Percentiles rank a stretch among this genome's conserved stretches.
phyloP scores from a whole-genome alignment of 2,888 invertebrate species.

The Drosophila rellima region DNA sequence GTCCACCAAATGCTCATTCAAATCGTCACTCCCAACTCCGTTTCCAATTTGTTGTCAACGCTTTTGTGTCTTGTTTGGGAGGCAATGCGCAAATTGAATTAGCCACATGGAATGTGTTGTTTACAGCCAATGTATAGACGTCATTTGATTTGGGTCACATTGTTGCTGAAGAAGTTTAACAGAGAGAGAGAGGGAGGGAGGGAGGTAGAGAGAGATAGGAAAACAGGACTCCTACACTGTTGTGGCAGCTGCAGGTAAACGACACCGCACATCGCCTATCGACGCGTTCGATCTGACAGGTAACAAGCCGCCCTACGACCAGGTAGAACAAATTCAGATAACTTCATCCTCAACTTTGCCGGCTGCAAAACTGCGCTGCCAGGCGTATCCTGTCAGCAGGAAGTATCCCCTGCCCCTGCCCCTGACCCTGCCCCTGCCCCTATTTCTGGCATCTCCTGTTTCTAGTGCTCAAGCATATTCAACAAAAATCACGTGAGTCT shows the following conservation, averaged over 20 bases:
- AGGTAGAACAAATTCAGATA: slow-evolving; percentile 43
- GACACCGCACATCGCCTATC: slow-evolving; percentile 67
- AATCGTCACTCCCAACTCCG: slow-evolving; percentile 33
- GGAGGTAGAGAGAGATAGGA: not conserved
- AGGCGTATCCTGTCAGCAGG: slow-evolving; percentile 57
- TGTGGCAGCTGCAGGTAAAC: slow-evolving; percentile 67
- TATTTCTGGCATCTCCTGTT: slow-evolving; percentile 14
- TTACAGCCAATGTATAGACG: slow-evolving; percentile 14
- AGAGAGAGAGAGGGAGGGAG: not conserved
- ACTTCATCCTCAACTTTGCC: slow-evolving; percentile 47
- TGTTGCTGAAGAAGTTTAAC: not conserved
- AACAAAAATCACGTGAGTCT: slow-evolving; percentile 32
- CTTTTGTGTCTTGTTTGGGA: not conserved
- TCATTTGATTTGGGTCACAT: slow-evolving; percentile 60
- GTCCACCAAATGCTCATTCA: slow-evolving; percentile 16
- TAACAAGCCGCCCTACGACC: slow-evolving; percentile 51
- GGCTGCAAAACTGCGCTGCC: slow-evolving; percentile 27
- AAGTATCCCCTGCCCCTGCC: slow-evolving; percentile 21
- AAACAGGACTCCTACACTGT: slow-evolving; percentile 1
- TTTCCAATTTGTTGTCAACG: slow-evolving; percentile 12
- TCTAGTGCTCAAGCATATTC: slow-evolving; percentile 16
- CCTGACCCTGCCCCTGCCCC: not conserved
- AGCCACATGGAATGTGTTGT: slow-evolving; percentile 49
- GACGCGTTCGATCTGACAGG: slow-evolving; percentile 73
- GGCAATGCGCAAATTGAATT: slow-evolving; percentile 72